Conservation (phyloP, 2,113 vertebrate genomes). For the Chloropsis hardwickii region DNA sequence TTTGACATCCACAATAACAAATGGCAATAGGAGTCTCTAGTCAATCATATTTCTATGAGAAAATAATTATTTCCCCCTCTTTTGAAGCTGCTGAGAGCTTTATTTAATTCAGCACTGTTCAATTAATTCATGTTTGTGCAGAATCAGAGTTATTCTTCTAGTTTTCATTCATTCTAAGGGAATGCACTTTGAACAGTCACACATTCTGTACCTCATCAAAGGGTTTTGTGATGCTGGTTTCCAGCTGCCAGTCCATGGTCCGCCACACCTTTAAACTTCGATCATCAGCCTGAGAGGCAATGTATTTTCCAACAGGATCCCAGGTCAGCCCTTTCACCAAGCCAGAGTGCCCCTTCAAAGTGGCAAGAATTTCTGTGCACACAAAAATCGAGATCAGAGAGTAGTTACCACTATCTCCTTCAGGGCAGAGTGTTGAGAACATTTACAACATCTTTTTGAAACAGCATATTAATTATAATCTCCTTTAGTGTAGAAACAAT, state of each 20-base stretch:
- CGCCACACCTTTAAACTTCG: slow-evolving; percentile 95
- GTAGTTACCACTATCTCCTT: neutral
- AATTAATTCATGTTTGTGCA: neutral
- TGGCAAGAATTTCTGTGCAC: slow-evolving; percentile 87
- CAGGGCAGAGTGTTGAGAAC: neutral
- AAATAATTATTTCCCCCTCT: rapidly evolving
- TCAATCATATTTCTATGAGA: neutral
- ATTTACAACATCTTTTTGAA: neutral
- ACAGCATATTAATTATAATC: neutral
- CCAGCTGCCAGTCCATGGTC: slow-evolving; percentile 96
- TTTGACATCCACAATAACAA: neutral
- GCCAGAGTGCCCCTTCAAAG: slow-evolving; percentile 91
- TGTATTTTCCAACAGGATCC: slow-evolving; percentile 98
- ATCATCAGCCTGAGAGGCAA: slow-evolving; percentile 97
- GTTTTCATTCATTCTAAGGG: neutral
- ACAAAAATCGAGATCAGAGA: neutral
- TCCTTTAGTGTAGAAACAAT: neutral
- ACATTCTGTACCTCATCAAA: slow-evolving; percentile 87
- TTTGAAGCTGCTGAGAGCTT: neutral
- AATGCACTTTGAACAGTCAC: neutral
- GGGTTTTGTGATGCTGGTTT: slow-evolving; percentile 96
- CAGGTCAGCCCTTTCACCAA: slow-evolving; percentile 96
- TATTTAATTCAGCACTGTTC: neutral
- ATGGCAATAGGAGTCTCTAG: neutral
- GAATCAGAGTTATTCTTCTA: neutral